Base-by-base conservation (phyloP, 1,140 invertebrate genomes). In the Scylla paramamosain region DNA sequence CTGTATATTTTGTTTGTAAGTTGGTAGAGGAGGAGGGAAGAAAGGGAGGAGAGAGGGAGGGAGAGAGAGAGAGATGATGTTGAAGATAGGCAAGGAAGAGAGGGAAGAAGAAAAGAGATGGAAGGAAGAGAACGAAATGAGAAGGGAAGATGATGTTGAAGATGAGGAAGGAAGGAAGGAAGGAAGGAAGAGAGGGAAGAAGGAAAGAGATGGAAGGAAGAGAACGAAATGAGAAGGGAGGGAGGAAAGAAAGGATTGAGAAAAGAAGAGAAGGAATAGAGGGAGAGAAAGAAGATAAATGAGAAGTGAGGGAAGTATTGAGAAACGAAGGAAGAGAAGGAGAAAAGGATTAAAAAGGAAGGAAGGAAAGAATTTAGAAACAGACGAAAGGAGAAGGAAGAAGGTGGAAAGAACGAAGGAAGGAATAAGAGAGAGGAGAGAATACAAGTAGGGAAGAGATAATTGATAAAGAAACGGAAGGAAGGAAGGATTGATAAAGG, bases 391-490 rank as follows among this genome's bases (percentile, higher is more conserved):
- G 83, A 7, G 16, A 46, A 12, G 14, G 25, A n/a, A 32, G 12
- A 46, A n/a, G 14, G 39, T 28, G 14, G 84, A 20, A 28, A 45
- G 87, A 25, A 12, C 4, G 39, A 89, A 6, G 39, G 3, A 31
- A 92, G 28, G 45, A 39, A 45, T 59, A 92, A 39, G 91, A 31
- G 39, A 92, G 52, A 92, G 28, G 90, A 91, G 90, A 67, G 52
- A 67, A 31, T 14, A 0, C 0, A 39, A 31, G 39, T 10, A 7
- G 4, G 89, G 29, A 52, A 91, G 28, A 28, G 89, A 16, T 2
- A 29, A 39, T 39, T 2, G 39, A 29, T n/a, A 39, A 14, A 89
- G 45, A n/a, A 48, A n/a, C 2, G 45, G 89, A 20, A 28, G 77
- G 77, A 20, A 31, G 14, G 39, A 48, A 45, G 77, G 25, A 28